A percentile compares a stretch with the other conserved stretches of the same genome.
phyloP scores from a whole-genome alignment of 2,113 vertebrate species.

The Nasalis larvatus region DNA sequence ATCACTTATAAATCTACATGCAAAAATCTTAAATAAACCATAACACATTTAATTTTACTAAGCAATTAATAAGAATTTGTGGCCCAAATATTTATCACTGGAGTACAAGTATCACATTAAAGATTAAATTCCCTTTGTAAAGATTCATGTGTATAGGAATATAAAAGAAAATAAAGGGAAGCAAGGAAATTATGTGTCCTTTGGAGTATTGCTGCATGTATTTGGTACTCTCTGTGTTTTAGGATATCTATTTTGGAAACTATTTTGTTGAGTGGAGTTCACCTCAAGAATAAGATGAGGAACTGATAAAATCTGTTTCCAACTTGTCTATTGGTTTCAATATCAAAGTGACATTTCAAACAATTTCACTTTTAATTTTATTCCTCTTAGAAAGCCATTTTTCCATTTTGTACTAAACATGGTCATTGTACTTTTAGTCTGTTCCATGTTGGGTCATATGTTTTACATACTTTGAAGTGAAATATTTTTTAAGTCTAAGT shows the following conservation, averaged over 20 bases:
- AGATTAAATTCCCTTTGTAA: neutral
- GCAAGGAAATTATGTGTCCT: neutral
- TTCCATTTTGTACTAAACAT: neutral
- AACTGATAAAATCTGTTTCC: neutral
- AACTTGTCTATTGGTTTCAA: neutral
- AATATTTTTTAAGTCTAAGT: neutral
- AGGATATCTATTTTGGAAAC: neutral
- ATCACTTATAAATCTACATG: neutral
- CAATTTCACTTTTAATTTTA: neutral
- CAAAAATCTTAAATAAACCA: neutral
- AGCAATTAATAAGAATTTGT: neutral
- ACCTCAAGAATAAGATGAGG: neutral
- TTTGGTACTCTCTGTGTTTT: neutral
- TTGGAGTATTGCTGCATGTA: neutral
- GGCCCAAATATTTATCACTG: neutral
- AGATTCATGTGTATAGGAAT: constrained; percentile 10
- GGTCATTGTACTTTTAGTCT: neutral
- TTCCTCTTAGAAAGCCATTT: neutral
- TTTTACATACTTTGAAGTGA: neutral
- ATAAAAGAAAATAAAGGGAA: constrained; percentile 13
- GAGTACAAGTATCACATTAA: neutral
- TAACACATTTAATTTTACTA: neutral
- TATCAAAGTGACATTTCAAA: neutral
- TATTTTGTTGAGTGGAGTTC: neutral
- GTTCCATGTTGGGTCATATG: neutral